Evolutionary conservation across 2,113 vertebrate genomes (phyloP).

Genomic region (Mesocricetus auratus): DNA sequence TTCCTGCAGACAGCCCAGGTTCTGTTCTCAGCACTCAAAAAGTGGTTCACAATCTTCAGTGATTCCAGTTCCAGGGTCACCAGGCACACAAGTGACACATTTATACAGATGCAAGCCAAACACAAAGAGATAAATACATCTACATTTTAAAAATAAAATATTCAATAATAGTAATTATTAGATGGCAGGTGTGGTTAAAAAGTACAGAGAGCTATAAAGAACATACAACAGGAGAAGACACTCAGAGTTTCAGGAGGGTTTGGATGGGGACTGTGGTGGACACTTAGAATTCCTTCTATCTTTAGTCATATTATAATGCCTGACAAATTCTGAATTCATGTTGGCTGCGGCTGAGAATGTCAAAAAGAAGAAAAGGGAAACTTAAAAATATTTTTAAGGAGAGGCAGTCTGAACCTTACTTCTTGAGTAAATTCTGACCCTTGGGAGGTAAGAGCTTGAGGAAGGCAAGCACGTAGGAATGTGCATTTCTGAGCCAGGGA

Average conservation of each 20-base stretch:
- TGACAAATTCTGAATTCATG: neutral
- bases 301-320: neutral
- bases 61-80: neutral
- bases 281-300: neutral
- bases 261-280: neutral
- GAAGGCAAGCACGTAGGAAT: neutral
- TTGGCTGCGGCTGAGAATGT: neutral
- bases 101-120: neutral
- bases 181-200: neutral
- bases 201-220: neutral
- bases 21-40: neutral
- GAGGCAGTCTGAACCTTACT: neutral
- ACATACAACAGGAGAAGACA: too few relatives aligned
- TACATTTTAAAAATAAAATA: neutral
- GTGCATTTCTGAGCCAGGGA: neutral
- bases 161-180: neutral
- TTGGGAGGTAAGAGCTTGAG: neutral
- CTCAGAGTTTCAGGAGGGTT: neutral
- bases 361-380: neutral
- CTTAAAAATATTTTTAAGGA: neutral
- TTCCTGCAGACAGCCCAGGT: neutral
- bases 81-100: neutral
- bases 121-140: neutral
- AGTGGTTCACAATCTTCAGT: neutral
- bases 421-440: slow-evolving; percentile 19